These are phyloP conservation scores for Rhingia campestris DNA, from an alignment of 2,888 invertebrate genomes.

Conservation along the genomic window DNA sequence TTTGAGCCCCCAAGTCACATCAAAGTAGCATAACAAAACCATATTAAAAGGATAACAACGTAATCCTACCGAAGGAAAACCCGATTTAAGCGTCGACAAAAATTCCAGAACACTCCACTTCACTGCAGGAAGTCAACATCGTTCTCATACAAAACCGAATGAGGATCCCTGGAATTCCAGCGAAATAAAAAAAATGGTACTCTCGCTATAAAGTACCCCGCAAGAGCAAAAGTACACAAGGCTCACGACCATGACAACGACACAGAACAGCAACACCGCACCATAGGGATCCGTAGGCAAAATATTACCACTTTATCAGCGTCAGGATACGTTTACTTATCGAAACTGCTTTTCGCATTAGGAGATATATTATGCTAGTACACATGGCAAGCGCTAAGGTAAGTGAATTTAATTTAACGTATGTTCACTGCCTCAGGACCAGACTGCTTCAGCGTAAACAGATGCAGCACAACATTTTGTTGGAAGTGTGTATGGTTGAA, in stretches of 20 bases:
- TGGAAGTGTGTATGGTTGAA: background rate
- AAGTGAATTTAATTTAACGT: conserved; percentile 73
- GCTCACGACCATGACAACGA: conserved; percentile 44
- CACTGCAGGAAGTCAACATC: conserved; percentile 61
- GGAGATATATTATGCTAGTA: conserved; percentile 51
- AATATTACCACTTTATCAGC: conserved; percentile 71
- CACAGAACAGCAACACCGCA: conserved; percentile 28
- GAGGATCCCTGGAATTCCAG: conserved; percentile 13
- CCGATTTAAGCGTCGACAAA: conserved; percentile 15
- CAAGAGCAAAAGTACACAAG: conserved; percentile 30
- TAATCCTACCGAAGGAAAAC: conserved; percentile 34
- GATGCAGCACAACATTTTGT: conserved; percentile 17
- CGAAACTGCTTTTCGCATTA: conserved; percentile 73
- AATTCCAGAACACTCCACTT: conserved; percentile 51
- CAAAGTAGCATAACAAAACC: conserved; percentile 59
- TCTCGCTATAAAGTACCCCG: conserved; percentile 37
- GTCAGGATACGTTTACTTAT: conserved; percentile 71
- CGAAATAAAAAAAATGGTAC: conserved; percentile 4
- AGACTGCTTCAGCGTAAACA: conserved; percentile 44
- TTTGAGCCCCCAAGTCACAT: conserved; percentile 59
- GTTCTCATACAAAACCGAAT: conserved; percentile 21
- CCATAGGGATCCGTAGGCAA: conserved; percentile 56
- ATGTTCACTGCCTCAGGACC: conserved; percentile 58
- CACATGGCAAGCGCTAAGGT: conserved; percentile 58
- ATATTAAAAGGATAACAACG: conserved; percentile 58